phyloP scores from a whole-genome alignment of 2,888 invertebrate genomes.

The Chaitophorus viminalis region DNA sequence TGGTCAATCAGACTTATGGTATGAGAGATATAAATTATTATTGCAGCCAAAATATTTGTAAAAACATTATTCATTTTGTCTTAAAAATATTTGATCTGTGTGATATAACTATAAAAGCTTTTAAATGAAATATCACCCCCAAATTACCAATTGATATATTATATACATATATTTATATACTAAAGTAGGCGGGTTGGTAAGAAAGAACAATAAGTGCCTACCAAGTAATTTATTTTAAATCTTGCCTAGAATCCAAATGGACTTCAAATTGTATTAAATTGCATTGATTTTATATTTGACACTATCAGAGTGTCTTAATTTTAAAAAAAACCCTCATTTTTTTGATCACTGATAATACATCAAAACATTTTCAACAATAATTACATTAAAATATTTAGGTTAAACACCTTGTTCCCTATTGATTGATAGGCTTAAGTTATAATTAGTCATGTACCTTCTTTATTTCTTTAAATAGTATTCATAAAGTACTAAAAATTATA shows the following conservation, averaged over 20 bases:
- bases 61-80: constrained; percentile 19
- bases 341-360: constrained; percentile 61
- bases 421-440: constrained; percentile 61
- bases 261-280: constrained; percentile 34
- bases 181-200: constrained; percentile 61
- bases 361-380: constrained; percentile 57
- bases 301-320: constrained; percentile 43
- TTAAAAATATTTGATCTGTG: constrained; percentile 45
- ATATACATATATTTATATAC: constrained; percentile 27
- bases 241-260: constrained; percentile 57
- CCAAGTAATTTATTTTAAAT: constrained; percentile 35
- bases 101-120: constrained; percentile 29
- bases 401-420: constrained; percentile 57
- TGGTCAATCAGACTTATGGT: constrained; percentile 60
- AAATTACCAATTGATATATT: constrained; percentile 48
- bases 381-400: constrained; percentile 51
- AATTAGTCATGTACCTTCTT: constrained; percentile 51
- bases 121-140: constrained; percentile 40
- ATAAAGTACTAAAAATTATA: constrained; percentile 56
- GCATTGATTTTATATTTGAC: constrained; percentile 46
- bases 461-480: constrained; percentile 16
- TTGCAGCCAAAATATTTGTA: constrained; percentile 55
- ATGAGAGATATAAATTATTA: constrained; percentile 50
- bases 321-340: constrained; percentile 54
- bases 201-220: constrained; percentile 55